Base-by-base conservation (phyloP, 2,113 vertebrate genomes). In the Aythya baeri region DNA sequence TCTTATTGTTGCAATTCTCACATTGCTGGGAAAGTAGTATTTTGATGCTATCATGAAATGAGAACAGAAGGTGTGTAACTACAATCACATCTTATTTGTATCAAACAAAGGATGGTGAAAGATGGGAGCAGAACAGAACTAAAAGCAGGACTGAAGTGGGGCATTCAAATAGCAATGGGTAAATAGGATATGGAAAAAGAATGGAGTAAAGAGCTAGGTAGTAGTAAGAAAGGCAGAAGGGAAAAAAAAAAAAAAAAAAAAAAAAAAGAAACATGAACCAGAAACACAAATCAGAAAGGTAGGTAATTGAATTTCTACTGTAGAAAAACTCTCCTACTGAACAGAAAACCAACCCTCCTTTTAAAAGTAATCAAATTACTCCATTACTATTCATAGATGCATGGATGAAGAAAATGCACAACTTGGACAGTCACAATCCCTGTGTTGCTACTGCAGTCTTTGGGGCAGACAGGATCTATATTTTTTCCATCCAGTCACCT, bases 21-120 rank as follows among this genome's bases (percentile, higher is more conserved):
- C 55, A 5, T 96, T 97, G 89, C 82, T 93, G 75, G 87, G 94
- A 95, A 93, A 88, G 65, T 2, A 23, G 31, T 67, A 29, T 80
- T 91, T 61, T 59, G 63, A 93, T 94, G 63, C 57, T 96, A 36
- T 95, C 76, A 25, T 18, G 67, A 88, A 88, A 91, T 34, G 49
- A 90, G 79, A 88, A 58, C 18, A 83, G 18, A 82, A 83, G 63
- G 46, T 86, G 59, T 77, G 72, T 71, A 89, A 70, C 44, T 72
- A 25, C 0, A 8, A 80, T 79, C 59, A 61, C 7, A 29, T 71
- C 44, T 86, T 89, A 77, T 83, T 94, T 73, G 34, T 83, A 67
- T 70, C 13, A 92, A 86, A 95, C 41, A 95, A 81, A 93, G 9
- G 1, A 4, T 89, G 55, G 13, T 85, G 78, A 92, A 92, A 89